Percentiles rank a stretch among this genome's conserved stretches.
Conservation (phyloP, 1,140 invertebrate species). For the Himalopsyche phryganea region DNA sequence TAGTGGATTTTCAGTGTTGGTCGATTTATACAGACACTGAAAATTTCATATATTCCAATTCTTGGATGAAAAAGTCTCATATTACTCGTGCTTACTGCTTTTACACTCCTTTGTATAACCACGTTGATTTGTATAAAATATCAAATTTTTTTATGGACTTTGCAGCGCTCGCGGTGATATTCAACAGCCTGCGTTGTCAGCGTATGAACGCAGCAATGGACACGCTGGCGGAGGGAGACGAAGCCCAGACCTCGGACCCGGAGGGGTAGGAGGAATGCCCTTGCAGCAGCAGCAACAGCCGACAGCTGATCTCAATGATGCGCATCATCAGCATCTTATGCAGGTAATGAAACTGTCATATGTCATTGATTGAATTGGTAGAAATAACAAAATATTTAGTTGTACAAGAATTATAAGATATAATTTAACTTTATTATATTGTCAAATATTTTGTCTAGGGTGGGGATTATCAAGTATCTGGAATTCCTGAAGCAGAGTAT, state of each 20-base stretch:
- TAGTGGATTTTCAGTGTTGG: no score
- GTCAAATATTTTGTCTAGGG: no score
- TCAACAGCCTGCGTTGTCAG: conserved; percentile 17
- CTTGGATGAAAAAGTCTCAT: no score
- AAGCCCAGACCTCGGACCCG: conserved; percentile 17
- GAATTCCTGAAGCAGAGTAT: conserved; percentile 49
- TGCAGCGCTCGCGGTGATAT: conserved; percentile 24
- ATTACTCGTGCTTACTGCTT: no score
- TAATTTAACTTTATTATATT: no score
- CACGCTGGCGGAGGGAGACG: conserved; percentile 24
- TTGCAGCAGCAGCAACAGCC: conserved; percentile 10
- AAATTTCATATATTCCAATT: no score
- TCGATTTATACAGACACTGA: no score
- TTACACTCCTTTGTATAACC: no score
- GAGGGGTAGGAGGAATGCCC: conserved; percentile 2
- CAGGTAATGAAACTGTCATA: conserved; percentile 15
- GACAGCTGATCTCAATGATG: no score
- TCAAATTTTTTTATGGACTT: no score
- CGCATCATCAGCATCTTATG: conserved; percentile 23
- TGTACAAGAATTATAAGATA: no score
- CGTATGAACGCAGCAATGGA: conserved; percentile 30
- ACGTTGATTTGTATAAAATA: no score
- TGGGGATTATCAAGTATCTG: conserved; percentile 37
- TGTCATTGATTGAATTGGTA: not conserved
- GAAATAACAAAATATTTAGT: not conserved